Conservation (phyloP, 53 echinoderm and acorn worm genomes). For the Mesocentrotus franciscanus region DNA sequence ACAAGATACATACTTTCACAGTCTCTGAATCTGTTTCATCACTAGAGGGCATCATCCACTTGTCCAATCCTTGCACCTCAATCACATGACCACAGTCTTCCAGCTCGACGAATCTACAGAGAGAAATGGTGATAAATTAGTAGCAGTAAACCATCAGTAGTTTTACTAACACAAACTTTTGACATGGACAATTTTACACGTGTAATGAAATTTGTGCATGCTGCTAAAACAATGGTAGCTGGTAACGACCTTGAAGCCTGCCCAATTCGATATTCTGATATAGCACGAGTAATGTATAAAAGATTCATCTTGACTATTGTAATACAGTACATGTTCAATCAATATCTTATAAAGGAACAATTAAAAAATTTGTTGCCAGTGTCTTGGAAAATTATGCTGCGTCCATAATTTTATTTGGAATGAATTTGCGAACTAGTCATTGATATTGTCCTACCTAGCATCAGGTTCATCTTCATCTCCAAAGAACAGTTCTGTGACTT, state of each 20-base stretch:
- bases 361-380: neutral
- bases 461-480: constrained; percentile 75
- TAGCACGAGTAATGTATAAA: neutral
- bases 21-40: constrained; percentile 1
- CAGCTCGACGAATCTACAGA: constrained; percentile 77
- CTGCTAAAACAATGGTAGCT: neutral
- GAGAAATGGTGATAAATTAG: neutral
- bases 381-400: neutral
- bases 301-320: neutral
- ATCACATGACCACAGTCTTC: constrained; percentile 87
- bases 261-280: no score
- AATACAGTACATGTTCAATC: neutral
- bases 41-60: constrained; percentile 77
- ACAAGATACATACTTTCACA: constrained; percentile 9
- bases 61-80: constrained; percentile 80
- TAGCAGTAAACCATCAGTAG: neutral
- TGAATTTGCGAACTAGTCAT: neutral
- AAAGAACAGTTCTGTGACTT: constrained; percentile 76
- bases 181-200: neutral
- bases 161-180: neutral
- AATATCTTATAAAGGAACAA: neutral
- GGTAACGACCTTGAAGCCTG: neutral
- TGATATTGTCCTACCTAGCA: constrained; percentile 62
- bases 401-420: neutral
- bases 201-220: neutral